Evolutionary conservation across 2,888 invertebrate species (phyloP).

Genomic region (Noctua janthina): DNA sequence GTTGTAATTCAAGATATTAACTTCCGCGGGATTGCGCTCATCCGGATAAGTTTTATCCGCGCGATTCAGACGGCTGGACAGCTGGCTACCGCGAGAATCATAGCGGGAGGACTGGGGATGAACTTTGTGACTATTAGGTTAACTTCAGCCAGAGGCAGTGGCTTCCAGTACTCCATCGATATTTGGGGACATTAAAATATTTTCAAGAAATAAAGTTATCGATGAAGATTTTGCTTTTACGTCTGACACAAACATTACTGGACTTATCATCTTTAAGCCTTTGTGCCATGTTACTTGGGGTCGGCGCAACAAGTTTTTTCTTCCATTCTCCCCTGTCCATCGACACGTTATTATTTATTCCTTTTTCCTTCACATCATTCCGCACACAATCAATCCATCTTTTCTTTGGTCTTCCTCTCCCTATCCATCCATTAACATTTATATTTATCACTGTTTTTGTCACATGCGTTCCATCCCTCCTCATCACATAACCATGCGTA

Average conservation of each 20-base stretch:
- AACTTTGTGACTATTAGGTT: neutral
- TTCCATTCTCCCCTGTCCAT: too few species aligned
- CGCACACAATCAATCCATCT: too few species aligned
- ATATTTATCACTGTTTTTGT: too few species aligned
- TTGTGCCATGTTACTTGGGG: too few species aligned
- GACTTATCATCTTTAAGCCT: too few species aligned
- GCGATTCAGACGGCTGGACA: neutral
- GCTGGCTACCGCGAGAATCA: neutral
- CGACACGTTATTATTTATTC: too few species aligned
- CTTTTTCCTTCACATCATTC: too few species aligned
- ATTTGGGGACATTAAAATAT: neutral
- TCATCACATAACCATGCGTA: too few species aligned
- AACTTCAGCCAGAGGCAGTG: neutral
- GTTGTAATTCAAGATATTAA: neutral
- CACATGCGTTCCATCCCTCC: too few species aligned
- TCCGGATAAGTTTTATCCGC: neutral
- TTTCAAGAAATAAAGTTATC: neutral
- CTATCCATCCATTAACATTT: too few species aligned
- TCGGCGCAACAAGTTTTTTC: too few species aligned
- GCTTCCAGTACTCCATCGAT: conserved; percentile 3
- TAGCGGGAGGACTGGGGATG: neutral
- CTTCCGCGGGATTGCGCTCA: neutral
- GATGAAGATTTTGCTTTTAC: neutral
- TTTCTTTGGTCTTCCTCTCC: too few species aligned
- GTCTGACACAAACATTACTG: neutral